Conservation (phyloP, 2,113 vertebrate genomes). For the Brachyhypopomus gauderio region DNA sequence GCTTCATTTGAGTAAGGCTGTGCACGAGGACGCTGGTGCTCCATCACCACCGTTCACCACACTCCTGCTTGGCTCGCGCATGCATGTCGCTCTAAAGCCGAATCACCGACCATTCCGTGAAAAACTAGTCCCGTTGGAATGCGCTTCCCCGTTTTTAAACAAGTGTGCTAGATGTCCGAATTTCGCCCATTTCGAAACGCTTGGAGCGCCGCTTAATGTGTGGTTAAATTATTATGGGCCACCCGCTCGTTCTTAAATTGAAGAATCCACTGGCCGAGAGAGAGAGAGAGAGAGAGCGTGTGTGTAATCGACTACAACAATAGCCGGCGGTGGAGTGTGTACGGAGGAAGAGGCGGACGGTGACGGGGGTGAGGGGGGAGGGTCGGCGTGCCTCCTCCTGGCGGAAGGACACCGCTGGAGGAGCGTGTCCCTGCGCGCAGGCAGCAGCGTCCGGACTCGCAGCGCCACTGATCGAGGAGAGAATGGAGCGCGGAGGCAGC, state of each 20-base stretch:
- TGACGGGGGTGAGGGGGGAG: conserved; percentile 25
- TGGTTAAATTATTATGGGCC: background rate
- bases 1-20: no score
- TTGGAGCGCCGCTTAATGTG: background rate
- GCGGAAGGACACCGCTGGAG: conserved; percentile 75
- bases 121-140: conserved; percentile 72
- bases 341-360: background rate
- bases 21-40: no score
- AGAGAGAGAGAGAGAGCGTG: background rate
- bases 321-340: conserved; percentile 48
- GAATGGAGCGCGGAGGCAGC: conserved; percentile 61
- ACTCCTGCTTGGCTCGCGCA: background rate
- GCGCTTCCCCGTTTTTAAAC: conserved; percentile 41
- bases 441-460: conserved; percentile 68
- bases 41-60: background rate
- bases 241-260: background rate
- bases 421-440: conserved; percentile 57
- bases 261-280: background rate
- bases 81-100: conserved; percentile 32
- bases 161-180: conserved; percentile 26
- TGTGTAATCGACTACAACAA: conserved; percentile 59
- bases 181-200: background rate
- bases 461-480: conserved; percentile 49
- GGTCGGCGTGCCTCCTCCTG: conserved; percentile 62
- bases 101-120: conserved; percentile 52